Evolutionary conservation across 2,113 vertebrate genomes (phyloP).

Genomic region (Machaerirhynchus nigripectus): DNA sequence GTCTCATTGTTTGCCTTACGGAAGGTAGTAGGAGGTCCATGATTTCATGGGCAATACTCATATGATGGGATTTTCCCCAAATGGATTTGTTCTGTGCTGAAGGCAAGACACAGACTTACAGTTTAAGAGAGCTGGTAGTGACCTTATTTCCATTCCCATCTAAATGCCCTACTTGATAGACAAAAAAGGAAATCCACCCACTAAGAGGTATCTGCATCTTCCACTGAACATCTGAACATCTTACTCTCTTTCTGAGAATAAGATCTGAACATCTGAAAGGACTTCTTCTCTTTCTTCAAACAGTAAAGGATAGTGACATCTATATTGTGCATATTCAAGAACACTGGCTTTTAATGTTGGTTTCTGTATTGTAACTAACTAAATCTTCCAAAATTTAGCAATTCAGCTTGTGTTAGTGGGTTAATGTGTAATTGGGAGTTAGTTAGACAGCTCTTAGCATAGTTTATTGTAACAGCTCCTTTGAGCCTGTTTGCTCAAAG

Average conservation of each 20-base stretch:
- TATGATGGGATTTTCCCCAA: not conserved
- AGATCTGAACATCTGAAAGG: not conserved
- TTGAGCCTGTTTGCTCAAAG: not conserved
- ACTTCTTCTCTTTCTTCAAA: not conserved
- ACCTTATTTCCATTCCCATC: not conserved
- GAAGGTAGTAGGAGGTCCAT: not conserved
- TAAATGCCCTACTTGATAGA: not conserved
- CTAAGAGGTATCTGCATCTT: not conserved
- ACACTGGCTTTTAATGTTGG: not conserved
- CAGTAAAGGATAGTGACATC: not conserved
- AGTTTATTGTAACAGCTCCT: constrained; percentile 22
- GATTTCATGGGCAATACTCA: not conserved
- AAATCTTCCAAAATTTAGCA: constrained; percentile 35
- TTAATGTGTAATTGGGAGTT: not conserved
- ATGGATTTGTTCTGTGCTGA: not conserved
- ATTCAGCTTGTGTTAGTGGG: not conserved
- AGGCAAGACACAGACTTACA: not conserved
- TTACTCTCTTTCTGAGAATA: no score
- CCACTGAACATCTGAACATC: no score
- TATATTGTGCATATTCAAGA: not conserved
- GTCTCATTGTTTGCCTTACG: not conserved
- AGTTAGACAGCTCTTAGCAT: not conserved
- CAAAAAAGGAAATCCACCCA: not conserved
- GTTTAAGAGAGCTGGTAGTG: not conserved
- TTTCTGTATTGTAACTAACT: not conserved